Evolutionary conservation across 2,888 invertebrate species (phyloP).

Genomic region (Actias luna): DNA sequence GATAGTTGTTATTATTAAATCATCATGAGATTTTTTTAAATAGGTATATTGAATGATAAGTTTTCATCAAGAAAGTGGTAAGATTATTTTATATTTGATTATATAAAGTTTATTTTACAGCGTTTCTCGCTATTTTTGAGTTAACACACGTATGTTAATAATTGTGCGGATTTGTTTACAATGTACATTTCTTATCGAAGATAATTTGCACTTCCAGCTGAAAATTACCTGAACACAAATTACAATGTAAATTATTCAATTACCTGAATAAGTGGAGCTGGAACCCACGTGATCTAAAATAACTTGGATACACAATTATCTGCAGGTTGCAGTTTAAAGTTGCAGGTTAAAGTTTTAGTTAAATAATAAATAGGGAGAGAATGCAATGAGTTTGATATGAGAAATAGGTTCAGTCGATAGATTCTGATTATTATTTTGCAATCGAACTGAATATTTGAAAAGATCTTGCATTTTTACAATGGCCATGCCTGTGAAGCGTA

Average conservation of each 20-base stretch:
- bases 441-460: not conserved
- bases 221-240: not conserved
- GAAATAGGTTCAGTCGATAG: not conserved
- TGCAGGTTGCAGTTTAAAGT: too few relatives aligned
- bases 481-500: not conserved
- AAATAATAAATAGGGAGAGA: not conserved
- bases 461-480: not conserved
- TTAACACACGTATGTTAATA: not conserved
- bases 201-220: conserved; percentile 1
- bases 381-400: not conserved
- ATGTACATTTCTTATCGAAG: conserved; percentile 4
- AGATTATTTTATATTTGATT: not conserved
- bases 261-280: not conserved
- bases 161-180: not conserved
- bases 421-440: not conserved
- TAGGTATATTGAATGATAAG: not conserved
- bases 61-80: not conserved
- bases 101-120: too few relatives aligned
- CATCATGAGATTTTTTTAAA: not conserved
- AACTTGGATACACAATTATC: not conserved
- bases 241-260: not conserved
- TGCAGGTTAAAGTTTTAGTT: not conserved
- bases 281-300: not conserved
- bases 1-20: not conserved
- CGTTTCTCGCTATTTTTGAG: not conserved